Percentiles rank a stretch among this genome's conserved stretches.
These are phyloP conservation scores for Wasmannia auropunctata DNA, from an alignment of 1,140 invertebrate species.

Conservation along the genomic window DNA sequence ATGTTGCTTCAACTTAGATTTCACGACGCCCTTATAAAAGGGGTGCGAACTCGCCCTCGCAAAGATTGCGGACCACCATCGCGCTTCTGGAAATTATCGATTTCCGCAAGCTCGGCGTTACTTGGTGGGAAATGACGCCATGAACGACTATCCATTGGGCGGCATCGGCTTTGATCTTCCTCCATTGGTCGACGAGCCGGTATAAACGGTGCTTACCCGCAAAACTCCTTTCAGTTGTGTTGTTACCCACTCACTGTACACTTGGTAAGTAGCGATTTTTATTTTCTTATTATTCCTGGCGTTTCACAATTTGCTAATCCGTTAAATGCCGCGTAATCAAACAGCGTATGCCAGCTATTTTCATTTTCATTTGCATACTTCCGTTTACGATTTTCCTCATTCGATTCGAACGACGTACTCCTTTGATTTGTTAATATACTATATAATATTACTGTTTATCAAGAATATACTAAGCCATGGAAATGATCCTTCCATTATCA, in stretches of 20 bases:
- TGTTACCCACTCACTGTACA: constrained; percentile 77
- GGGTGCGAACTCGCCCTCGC: neutral
- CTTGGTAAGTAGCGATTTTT: constrained; percentile 77
- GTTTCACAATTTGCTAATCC: constrained; percentile 11
- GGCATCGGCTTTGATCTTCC: constrained; percentile 63
- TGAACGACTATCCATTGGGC: constrained; percentile 53
- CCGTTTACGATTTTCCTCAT: neutral
- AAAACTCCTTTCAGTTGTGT: constrained; percentile 79
- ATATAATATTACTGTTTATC: neutral
- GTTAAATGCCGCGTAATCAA: neutral
- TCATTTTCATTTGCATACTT: constrained; percentile 1
- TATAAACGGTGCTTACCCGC: constrained; percentile 75
- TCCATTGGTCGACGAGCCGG: constrained; percentile 73
- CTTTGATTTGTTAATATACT: neutral
- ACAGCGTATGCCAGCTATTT: neutral
- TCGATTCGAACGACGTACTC: no score
- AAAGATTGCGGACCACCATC: neutral
- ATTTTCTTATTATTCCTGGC: neutral
- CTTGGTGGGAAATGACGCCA: constrained; percentile 68
- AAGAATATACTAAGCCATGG: neutral
- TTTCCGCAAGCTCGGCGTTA: constrained; percentile 64
- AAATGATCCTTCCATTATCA: neutral
- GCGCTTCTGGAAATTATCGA: constrained; percentile 67
- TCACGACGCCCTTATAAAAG: neutral
- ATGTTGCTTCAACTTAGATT: neutral